These are phyloP conservation scores for Neria commutata DNA, from an alignment of 2,888 invertebrate species.

Conservation along the genomic window DNA sequence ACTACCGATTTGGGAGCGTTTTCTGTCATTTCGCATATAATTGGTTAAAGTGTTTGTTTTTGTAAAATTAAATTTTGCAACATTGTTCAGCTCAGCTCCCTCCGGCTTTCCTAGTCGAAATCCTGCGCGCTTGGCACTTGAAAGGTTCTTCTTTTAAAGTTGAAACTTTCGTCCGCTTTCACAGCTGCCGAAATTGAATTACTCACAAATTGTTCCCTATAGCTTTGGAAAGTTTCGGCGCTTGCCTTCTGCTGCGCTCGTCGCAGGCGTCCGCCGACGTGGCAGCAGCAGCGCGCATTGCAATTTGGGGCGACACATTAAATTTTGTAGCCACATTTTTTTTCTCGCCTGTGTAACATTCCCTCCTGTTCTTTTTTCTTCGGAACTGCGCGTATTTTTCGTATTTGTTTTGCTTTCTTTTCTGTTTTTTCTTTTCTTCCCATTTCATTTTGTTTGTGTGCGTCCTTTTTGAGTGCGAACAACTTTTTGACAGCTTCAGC, in stretches of 20 bases:
- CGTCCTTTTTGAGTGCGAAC: neutral
- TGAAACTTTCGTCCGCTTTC: neutral
- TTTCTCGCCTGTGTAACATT: too few relatives aligned
- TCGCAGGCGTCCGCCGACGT: too few relatives aligned
- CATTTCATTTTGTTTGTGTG: neutral
- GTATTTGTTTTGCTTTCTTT: too few relatives aligned
- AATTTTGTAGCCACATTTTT: neutral
- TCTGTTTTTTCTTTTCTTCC: too few relatives aligned
- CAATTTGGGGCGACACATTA: conserved; percentile 1
- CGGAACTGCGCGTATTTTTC: too few relatives aligned
- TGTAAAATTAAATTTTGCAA: neutral
- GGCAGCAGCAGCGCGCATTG: neutral
- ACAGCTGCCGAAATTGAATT: conserved; percentile 11
- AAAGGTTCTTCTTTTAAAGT: neutral
- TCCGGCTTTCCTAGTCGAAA: too few relatives aligned
- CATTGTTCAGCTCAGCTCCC: neutral
- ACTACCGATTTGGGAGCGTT: neutral
- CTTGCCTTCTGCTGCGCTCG: neutral
- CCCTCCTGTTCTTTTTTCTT: too few relatives aligned
- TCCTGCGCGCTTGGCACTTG: too few relatives aligned
- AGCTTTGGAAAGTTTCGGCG: conserved; percentile 6
- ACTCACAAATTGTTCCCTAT: conserved; percentile 16
- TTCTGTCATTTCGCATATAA: neutral
- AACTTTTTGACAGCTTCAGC: neutral
- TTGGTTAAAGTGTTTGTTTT: neutral